phyloP scores from a whole-genome alignment of 2,797 vertebrate genomes.

The Polyboroides typus region DNA sequence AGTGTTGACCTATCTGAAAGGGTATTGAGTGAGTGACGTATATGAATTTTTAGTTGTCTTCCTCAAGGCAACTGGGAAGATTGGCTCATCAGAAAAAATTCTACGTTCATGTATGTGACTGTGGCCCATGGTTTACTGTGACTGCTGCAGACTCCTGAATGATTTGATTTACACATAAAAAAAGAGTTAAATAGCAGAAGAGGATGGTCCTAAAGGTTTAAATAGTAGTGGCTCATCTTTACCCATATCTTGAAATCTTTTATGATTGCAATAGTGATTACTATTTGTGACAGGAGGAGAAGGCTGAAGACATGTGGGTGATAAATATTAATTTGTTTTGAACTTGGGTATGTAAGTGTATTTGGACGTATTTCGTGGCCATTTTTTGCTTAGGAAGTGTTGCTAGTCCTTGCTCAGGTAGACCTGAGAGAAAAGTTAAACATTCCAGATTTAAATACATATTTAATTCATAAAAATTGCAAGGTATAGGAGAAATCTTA shows the following conservation, averaged over 20 bases:
- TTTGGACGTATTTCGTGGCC: rapidly evolving
- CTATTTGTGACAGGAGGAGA: background rate
- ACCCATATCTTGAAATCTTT: background rate
- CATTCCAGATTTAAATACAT: background rate
- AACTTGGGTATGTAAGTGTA: background rate
- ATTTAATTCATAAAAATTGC: background rate
- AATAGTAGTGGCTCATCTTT: background rate
- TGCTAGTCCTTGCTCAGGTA: background rate
- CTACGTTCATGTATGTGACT: background rate
- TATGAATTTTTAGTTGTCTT: background rate
- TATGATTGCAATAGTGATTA: background rate
- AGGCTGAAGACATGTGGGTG: background rate
- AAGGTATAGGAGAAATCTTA: background rate
- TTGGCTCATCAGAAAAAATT: background rate
- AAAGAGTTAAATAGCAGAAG: background rate
- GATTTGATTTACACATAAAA: background rate
- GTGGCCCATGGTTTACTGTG: background rate
- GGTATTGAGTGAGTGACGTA: background rate
- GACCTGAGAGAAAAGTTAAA: background rate
- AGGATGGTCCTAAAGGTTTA: background rate
- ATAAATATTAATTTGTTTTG: background rate
- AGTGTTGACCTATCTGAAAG: background rate
- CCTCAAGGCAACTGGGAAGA: background rate
- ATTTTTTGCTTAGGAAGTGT: background rate
- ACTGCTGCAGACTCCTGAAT: background rate